Evolutionary conservation across 2,888 invertebrate species (phyloP), one percentile per base, ranked within the genome.

Genomic region (Cylloceria caligata): DNA sequence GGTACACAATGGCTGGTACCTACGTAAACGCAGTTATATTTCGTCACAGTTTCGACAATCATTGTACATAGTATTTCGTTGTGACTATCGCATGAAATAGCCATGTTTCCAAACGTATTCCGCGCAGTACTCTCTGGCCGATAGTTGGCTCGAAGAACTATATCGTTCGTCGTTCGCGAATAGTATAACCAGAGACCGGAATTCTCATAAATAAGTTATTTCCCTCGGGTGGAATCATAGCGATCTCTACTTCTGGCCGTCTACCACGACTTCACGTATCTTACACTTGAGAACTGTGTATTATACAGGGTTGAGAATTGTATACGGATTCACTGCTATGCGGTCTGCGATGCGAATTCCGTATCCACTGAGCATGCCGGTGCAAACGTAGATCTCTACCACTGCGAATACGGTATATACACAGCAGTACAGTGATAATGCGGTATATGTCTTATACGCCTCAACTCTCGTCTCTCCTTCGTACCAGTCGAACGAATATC

Each of bases 151-250:
- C 24, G 9, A 11, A 52, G 24, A 52, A 52, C 52, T 52, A 52
- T 52, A 81, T 76, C 72, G 72, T 42, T 67, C 21, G 30, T 76
- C 67, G 57, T 72, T 76, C 62, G 24, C 67, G 72, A 80, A 80
- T 67, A 45, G 67, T 36, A 75, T 55, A 76, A 83, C 76, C 68
- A 67, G 64, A 72, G 68, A 80, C 72, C 76, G 73, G 83, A 76
- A 80, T 83, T 73, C 81, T 80, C 71, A 84, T 86, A 88, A 88
- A 88, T 88, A 87, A 83, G 83, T 88, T 87, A 88, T 87, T 86
- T 88, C 85, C 87, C 87, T 21, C 71, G 85, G 84, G 87, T 72
- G 77, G 85, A 83, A 85, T 85, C 84, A 84, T 84, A 68, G 81
- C 76, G 49, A 83, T 76, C 76, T 83, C 78, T 83, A 67, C 62